A percentile compares a stretch with the other conserved stretches of the same genome.
Evolutionary conservation across 2,797 vertebrate species (phyloP).

Genomic region (Sebastes vulpes): DNA sequence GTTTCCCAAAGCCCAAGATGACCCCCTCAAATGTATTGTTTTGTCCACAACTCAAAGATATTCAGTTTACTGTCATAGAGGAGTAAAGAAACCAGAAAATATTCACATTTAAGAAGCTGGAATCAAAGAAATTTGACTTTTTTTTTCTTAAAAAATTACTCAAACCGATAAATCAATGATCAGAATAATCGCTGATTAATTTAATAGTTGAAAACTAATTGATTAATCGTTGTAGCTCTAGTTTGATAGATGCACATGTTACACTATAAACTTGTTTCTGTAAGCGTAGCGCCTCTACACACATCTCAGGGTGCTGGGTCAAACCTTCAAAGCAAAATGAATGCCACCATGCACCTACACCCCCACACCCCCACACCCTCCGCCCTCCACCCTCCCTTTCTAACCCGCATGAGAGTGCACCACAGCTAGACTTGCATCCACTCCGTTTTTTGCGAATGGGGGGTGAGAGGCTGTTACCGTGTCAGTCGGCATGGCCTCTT

Average conservation of each 20-base stretch:
- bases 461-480: conserved; percentile 77
- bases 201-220: too few relatives aligned
- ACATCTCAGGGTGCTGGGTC: conserved; percentile 29
- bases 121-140: too few relatives aligned
- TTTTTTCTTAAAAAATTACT: too few relatives aligned
- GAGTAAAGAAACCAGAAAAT: too few relatives aligned
- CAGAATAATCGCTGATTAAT: too few relatives aligned
- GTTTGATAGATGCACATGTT: background rate
- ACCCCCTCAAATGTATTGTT: too few relatives aligned
- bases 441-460: conserved; percentile 60
- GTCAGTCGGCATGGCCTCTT: conserved; percentile 80
- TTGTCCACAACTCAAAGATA: too few relatives aligned
- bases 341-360: conserved; percentile 42
- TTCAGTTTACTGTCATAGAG: too few relatives aligned
- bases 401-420: conserved; percentile 60
- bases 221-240: too few relatives aligned
- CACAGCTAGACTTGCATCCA: conserved; percentile 56
- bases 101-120: too few relatives aligned
- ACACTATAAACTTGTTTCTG: conserved; percentile 30
- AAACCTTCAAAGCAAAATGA: conserved; percentile 59
- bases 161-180: accelerated
- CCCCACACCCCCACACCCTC: background rate
- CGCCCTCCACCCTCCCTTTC: conserved; percentile 19
- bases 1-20: too few relatives aligned
- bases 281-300: conserved; percentile 10